Percentiles rank a stretch among this genome's conserved stretches.
Conservation (phyloP, 2,113 vertebrate species). For the Elephantulus edwardii region DNA sequence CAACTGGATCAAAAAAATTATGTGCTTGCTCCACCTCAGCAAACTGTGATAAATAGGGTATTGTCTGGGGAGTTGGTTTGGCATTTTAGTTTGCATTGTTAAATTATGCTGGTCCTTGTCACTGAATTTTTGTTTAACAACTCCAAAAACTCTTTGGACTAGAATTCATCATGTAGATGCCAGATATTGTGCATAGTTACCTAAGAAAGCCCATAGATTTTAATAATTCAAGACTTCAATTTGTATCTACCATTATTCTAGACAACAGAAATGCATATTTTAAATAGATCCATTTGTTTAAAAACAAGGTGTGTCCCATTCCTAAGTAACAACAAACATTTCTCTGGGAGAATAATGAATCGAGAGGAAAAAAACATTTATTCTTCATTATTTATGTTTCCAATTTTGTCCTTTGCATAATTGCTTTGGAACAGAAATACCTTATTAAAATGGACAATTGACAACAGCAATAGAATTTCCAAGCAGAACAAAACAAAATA, state of each 20-base stretch:
- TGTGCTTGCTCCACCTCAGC: conserved; percentile 53
- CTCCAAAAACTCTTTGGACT: conserved; percentile 24
- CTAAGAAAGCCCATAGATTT: conserved; percentile 18
- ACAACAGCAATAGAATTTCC: conserved; percentile 37
- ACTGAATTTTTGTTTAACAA: conserved; percentile 54
- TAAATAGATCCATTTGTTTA: conserved; percentile 16
- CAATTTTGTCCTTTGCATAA: conserved; percentile 33
- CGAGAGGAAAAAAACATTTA: conserved; percentile 32
- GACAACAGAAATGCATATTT: conserved; percentile 1
- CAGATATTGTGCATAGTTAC: background rate
- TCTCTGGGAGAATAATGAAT: conserved; percentile 42
- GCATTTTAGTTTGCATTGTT: conserved; percentile 53
- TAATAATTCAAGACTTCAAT: conserved; percentile 45
- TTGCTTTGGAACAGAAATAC: conserved; percentile 16
- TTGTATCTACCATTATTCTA: conserved; percentile 23
- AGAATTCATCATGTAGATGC: background rate
- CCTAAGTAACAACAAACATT: conserved; percentile 38
- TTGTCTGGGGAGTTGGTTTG: conserved; percentile 52
- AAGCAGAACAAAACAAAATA: conserved; percentile 42
- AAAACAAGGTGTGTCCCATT: background rate
- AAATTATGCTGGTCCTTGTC: conserved; percentile 43
- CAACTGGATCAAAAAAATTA: conserved; percentile 72
- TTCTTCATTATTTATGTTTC: conserved; percentile 58
- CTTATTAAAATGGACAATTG: conserved; percentile 54
- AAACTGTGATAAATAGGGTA: conserved; percentile 65